Conservation (phyloP, 2,113 vertebrate species). For the Hippoglossus stenolepis region DNA sequence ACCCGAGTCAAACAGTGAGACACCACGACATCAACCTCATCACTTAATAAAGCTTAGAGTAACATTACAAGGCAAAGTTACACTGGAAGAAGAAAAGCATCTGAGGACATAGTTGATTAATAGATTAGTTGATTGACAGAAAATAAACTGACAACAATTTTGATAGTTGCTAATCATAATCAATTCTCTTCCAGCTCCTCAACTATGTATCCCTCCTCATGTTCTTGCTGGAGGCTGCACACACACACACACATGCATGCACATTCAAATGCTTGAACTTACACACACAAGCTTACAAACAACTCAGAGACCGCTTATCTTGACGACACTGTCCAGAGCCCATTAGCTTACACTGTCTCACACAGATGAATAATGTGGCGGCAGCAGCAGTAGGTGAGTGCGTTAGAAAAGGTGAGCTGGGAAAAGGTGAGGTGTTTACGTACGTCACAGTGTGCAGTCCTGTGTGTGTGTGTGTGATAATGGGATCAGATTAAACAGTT, state of each 20-base stretch:
- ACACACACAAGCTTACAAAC: neutral
- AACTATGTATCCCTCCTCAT: conserved; percentile 15
- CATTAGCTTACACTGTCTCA: conserved; percentile 30
- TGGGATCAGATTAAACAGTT: conserved; percentile 45
- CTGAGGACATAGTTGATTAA: too few relatives aligned
- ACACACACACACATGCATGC: conserved; percentile 31
- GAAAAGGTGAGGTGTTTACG: conserved; percentile 8
- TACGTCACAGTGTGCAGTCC: conserved; percentile 4
- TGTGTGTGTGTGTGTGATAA: conserved; percentile 1
- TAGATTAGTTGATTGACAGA: too few relatives aligned
- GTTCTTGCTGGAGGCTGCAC: conserved; percentile 22
- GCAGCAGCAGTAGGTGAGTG: neutral
- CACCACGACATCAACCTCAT: too few relatives aligned
- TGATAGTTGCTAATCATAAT: too few relatives aligned
- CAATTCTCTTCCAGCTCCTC: too few relatives aligned
- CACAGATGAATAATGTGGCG: conserved; percentile 18
- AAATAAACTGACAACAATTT: too few relatives aligned
- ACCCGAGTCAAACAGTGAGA: too few relatives aligned
- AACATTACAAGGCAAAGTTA: too few relatives aligned
- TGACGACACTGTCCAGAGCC: conserved; percentile 11
- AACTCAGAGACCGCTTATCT: conserved; percentile 33
- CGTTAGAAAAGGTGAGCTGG: conserved; percentile 30
- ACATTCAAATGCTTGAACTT: neutral
- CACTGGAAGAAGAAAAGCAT: too few relatives aligned
- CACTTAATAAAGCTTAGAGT: too few relatives aligned